Percentiles rank a stretch among this genome's conserved stretches.
These are phyloP conservation scores for Achroia grisella DNA, from an alignment of 1,140 invertebrate genomes.

Conservation along the genomic window DNA sequence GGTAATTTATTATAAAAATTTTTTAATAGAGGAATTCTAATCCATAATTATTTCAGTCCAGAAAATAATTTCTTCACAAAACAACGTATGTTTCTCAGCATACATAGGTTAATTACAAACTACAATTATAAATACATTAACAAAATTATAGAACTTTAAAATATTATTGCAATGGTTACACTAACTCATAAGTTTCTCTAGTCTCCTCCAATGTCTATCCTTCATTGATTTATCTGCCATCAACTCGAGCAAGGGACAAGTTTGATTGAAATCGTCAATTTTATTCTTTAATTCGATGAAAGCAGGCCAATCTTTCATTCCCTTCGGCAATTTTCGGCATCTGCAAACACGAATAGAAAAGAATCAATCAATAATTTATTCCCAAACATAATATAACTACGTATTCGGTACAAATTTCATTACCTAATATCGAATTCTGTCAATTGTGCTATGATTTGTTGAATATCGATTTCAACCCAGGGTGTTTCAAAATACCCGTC, in stretches of 20 bases:
- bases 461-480: constrained; percentile 89
- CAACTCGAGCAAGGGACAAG: constrained; percentile 88
- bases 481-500: constrained; percentile 89
- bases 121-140: no score
- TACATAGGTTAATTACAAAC: no score
- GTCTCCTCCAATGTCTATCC: constrained; percentile 87
- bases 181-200: constrained; percentile 78
- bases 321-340: constrained; percentile 86
- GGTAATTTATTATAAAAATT: no score
- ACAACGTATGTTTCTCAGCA: no score
- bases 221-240: constrained; percentile 95
- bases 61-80: no score
- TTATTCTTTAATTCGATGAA: constrained; percentile 90
- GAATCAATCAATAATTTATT: constrained; percentile 74
- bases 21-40: no score
- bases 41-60: no score
- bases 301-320: constrained; percentile 91
- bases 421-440: constrained; percentile 88
- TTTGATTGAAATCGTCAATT: constrained; percentile 93
- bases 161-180: neutral
- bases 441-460: constrained; percentile 85
- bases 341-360: constrained; percentile 86
- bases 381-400: no score
- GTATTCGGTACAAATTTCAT: neutral
- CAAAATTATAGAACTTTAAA: neutral